Evolutionary conservation across 2,113 vertebrate genomes (phyloP), one percentile per base, ranked within the genome.

Genomic region (Macrotis lagotis): DNA sequence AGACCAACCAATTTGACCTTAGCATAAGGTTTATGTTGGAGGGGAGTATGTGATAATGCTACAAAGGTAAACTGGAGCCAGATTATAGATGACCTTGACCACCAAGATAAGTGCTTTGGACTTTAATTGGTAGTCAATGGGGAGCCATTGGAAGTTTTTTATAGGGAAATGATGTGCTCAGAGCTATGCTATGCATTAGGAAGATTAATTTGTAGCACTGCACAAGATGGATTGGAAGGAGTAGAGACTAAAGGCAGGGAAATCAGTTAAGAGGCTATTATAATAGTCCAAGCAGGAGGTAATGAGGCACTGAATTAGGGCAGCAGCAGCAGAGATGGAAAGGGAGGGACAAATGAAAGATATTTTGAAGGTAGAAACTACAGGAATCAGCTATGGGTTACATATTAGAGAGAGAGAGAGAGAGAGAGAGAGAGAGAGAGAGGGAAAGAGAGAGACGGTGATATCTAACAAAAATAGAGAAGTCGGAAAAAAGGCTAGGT

Each of bases 91-190:
- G 66, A 19, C 66, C 66, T 83, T 83, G 66, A 83, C 66, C 66
- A 44, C 66, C 66, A 83, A 83, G n/a, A 83, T 44, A 83, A 83
- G 66, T 83, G 66, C 66, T 44, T 83, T 83, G 66, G 66, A 83
- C 6, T 19, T 44, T 83, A 83, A 83, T 83, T 83, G 66, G 66
- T 44, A 83, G 66, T 83, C n/a, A 22, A 83, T 83, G n/a, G 66
- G 66, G 66, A 83, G 66, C 66, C 66, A 83, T 24, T 83, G 66
- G 66, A 44, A 83, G 66, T 44, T 83, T 74, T 83, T 83, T 83
- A 83, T 83, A 83, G n/a, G 66, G 66, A 83, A 66, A 83, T 83
- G 66, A 83, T 83, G n/a, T 83, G 66, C 66, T 83, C 66, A 83
- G 19, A 83, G 66, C n/a, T 83, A 19, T 83, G n/a, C 66, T 83